These are phyloP conservation scores for Amphipoea lucens DNA, from an alignment of 2,888 invertebrate species.

Conservation along the genomic window DNA sequence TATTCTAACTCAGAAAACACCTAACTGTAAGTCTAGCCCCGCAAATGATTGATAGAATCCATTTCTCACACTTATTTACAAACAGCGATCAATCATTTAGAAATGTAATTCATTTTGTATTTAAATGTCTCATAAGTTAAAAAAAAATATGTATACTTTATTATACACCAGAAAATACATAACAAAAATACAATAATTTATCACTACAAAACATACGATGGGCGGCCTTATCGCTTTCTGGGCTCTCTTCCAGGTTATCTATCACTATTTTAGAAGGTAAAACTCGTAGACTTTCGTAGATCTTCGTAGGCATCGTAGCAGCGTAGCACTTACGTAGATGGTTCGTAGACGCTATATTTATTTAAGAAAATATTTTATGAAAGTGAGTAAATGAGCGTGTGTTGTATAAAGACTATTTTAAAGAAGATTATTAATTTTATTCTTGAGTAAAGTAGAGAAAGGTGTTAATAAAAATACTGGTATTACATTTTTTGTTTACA, in stretches of 20 bases:
- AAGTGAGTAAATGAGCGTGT: conserved; percentile 30
- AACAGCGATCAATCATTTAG: conserved; percentile 47
- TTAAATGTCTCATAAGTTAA: background rate
- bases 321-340: conserved; percentile 39
- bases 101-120: conserved; percentile 44
- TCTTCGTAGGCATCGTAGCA: conserved; percentile 40
- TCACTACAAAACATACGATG: too few species aligned
- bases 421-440: conserved; percentile 38
- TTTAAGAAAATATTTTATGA: conserved; percentile 42
- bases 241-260: too few species aligned
- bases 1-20: background rate
- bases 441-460: conserved; percentile 4
- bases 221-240: too few species aligned
- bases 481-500: conserved; percentile 11
- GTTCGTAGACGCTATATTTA: conserved; percentile 31
- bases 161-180: too few species aligned
- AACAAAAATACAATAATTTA: too few species aligned
- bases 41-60: conserved; percentile 41
- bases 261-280: background rate
- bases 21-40: background rate
- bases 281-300: conserved; percentile 25
- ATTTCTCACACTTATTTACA: conserved; percentile 24
- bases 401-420: conserved; percentile 16
- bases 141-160: too few species aligned
- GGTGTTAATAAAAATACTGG: conserved; percentile 28